Evolutionary conservation across 2,797 vertebrate species (phyloP).

Genomic region (Toxotes lorentzi): DNA sequence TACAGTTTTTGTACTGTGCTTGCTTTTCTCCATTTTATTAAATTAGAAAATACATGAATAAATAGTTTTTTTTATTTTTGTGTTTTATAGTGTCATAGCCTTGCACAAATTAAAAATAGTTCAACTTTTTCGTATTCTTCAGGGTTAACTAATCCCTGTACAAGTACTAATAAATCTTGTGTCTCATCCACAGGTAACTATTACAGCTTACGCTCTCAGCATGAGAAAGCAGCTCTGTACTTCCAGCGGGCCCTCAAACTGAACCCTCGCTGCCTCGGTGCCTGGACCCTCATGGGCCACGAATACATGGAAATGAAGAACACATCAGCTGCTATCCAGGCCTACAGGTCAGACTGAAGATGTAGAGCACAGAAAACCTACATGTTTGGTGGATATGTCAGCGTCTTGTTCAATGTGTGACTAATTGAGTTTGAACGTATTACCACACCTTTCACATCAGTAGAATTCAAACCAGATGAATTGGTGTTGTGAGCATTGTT

Average conservation of each 20-base stretch:
- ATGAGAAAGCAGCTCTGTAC: constrained; percentile 98
- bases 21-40: neutral
- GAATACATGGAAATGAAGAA: constrained; percentile 99
- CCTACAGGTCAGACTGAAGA: constrained; percentile 89
- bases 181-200: constrained; percentile 91
- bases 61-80: neutral
- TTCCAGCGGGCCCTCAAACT: constrained; percentile 98
- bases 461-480: neutral
- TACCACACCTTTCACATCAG: constrained; percentile 1
- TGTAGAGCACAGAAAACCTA: neutral
- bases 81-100: neutral
- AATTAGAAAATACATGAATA: too few species aligned
- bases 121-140: neutral
- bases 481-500: neutral
- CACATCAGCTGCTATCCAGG: constrained; percentile 98
- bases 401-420: neutral
- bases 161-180: neutral
- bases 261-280: constrained; percentile 97
- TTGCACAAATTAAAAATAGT: neutral
- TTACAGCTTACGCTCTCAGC: constrained; percentile 97
- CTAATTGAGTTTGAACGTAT: neutral
- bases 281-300: constrained; percentile 99
- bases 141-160: neutral
- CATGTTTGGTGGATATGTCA: neutral
- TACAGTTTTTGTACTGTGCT: neutral